phyloP scores from a whole-genome alignment of 1,140 invertebrate species.

The Paracyclopina nana region DNA sequence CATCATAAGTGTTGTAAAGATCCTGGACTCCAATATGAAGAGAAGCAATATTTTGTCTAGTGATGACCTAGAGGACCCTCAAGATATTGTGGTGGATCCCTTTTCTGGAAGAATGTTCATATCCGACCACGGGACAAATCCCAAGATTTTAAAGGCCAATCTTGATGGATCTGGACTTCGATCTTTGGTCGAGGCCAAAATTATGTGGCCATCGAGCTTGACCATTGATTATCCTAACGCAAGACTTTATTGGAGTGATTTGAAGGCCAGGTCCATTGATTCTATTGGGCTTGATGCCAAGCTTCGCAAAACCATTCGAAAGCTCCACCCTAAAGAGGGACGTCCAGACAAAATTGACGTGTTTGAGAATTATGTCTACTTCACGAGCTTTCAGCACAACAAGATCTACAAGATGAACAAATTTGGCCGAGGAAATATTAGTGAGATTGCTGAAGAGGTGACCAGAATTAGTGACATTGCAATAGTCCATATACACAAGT shows the following conservation, averaged over 20 bases:
- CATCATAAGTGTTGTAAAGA: too few species aligned
- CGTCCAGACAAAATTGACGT: slow-evolving; percentile 46
- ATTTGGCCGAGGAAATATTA: slow-evolving; percentile 37
- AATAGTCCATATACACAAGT: slow-evolving; percentile 44
- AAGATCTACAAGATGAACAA: slow-evolving; percentile 45
- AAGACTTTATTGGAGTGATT: slow-evolving; percentile 54
- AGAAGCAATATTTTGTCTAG: too few species aligned
- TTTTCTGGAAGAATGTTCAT: slow-evolving; percentile 34
- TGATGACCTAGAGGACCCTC: too few species aligned
- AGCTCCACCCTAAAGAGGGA: slow-evolving; percentile 29
- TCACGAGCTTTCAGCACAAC: slow-evolving; percentile 40
- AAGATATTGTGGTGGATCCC: slow-evolving; percentile 48
- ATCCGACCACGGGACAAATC: slow-evolving; percentile 27
- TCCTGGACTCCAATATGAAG: slow-evolving; percentile 38
- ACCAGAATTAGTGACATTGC: slow-evolving; percentile 38
- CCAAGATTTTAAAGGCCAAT: slow-evolving; percentile 39
- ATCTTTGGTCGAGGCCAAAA: slow-evolving; percentile 31
- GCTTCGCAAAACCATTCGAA: slow-evolving; percentile 36
- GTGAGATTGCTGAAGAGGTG: slow-evolving; percentile 34
- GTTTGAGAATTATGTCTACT: slow-evolving; percentile 47
- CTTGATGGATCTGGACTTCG: slow-evolving; percentile 42
- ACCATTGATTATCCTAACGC: slow-evolving; percentile 43
- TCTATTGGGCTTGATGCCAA: slow-evolving; percentile 45
- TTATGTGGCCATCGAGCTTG: slow-evolving; percentile 44
- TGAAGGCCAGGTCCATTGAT: slow-evolving; percentile 49